phyloP scores from a whole-genome alignment of 2,113 vertebrate genomes.

The Cathartes aura region DNA sequence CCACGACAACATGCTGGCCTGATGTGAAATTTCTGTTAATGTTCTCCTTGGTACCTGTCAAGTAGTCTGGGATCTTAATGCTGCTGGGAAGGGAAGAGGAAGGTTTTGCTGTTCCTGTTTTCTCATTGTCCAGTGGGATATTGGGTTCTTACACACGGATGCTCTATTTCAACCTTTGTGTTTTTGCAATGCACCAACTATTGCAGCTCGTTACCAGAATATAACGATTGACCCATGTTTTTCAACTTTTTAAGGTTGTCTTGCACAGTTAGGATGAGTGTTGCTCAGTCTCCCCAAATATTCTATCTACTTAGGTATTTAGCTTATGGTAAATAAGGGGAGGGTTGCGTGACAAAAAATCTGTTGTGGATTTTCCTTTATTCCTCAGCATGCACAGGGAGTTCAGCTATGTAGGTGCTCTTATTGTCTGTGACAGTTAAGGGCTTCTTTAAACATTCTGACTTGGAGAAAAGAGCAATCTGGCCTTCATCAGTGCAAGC shows the following conservation, averaged over 20 bases:
- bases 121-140: not conserved
- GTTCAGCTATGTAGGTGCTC: not conserved
- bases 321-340: not conserved
- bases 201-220: not conserved
- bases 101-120: not conserved
- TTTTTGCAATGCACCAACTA: not conserved
- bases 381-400: fast-evolving
- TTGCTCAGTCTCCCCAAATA: not conserved
- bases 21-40: not conserved
- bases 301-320: not conserved
- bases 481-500: not conserved
- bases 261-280: not conserved
- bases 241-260: not conserved
- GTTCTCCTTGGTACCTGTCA: not conserved
- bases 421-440: not conserved
- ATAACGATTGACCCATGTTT: not conserved
- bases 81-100: not conserved
- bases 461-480: not conserved
- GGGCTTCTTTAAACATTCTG: not conserved
- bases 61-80: not conserved
- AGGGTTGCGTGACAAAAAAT: not conserved
- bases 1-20: too few species aligned
- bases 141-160: not conserved
- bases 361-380: not conserved
- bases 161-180: not conserved